Base-by-base conservation (phyloP, 2,113 vertebrate genomes). In the Dipodomys spectabilis region DNA sequence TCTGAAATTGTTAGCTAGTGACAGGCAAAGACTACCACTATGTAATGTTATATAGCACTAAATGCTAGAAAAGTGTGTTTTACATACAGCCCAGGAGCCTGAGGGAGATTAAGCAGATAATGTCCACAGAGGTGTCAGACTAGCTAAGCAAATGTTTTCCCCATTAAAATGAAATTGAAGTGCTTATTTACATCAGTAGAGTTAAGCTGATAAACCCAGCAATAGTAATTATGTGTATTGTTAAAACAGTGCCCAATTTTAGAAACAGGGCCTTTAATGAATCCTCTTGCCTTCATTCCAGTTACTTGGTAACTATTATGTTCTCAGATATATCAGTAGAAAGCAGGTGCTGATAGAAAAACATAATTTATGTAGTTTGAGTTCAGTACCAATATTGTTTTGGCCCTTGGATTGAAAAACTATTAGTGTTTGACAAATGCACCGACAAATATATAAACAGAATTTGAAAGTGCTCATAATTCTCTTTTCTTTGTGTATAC, bases 181-280 rank as follows among this genome's bases (percentile, higher is more conserved):
- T 30, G 62, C 9, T 86, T 91, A 6, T 81, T 91, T 93, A 71
- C 39, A 49, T 86, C 35, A 57, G 23, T 82, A 28, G 79, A 88
- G 60, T 73, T 71, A 92, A 93, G 44, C 18, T 18, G 32, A 82
- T 74, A 88, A 78, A 82, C 87, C 45, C 0, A 13, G 57, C 57
- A 80, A 91, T 11, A 60, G 28, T 20, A 94, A 90, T 93, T 95
- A 71, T 92, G 16, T 90, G 27, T 90, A 65, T 57, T 85, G 45
- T 90, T 94, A 62, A 87, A 90, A 82, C 19, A 69, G n/a, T 89
- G 12, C 53, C 22, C 44, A 57, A 25, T 95, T 90, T 71, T 95
- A 11, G n/a, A 79, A 83, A 88, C n/a, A 45, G 0, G 2, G 18
- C 10, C 45, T 83, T 90, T 64, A n/a, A 27, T 6, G 12, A 93